A percentile compares a stretch with the other conserved stretches of the same genome.
phyloP scores from a whole-genome alignment of 2,888 invertebrate species.

The Toxonevra muliebris region DNA sequence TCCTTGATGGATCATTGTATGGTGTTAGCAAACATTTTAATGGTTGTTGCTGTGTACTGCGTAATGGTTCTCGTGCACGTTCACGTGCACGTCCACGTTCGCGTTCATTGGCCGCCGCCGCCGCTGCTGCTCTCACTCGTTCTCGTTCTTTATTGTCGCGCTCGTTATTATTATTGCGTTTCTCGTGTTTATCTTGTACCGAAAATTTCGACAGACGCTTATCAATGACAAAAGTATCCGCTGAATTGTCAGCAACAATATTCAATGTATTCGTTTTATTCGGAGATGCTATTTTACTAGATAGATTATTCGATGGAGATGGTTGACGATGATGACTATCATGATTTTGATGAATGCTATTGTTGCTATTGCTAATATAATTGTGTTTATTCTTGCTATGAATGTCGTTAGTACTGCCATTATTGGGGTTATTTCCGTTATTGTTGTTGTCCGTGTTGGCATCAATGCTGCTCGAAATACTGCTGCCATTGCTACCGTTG shows the following conservation, averaged over 20 bases:
- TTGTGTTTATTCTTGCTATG: too few species aligned
- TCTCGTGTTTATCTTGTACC: not conserved
- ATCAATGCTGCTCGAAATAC: not conserved
- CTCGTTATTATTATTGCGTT: not conserved
- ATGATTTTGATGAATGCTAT: not conserved
- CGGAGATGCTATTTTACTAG: slow-evolving; percentile 8
- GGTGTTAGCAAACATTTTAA: slow-evolving; percentile 2
- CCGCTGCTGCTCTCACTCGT: not conserved
- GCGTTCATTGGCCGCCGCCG: not conserved
- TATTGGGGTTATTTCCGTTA: slow-evolving; percentile 17
- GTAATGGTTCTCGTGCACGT: slow-evolving; percentile 7
- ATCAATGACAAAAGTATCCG: slow-evolving; percentile 43
- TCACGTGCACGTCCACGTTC: slow-evolving; percentile 13
- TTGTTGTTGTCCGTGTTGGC: slow-evolving; percentile 5
- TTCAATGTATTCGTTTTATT: not conserved
- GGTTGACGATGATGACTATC: not conserved
- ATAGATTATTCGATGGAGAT: not conserved
- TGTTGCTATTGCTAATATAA: not conserved
- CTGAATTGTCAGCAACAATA: slow-evolving; percentile 15
- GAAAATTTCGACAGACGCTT: slow-evolving; percentile 50
- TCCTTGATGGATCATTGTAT: slow-evolving; percentile 2
- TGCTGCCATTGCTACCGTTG: not conserved
- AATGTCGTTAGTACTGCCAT: not conserved
- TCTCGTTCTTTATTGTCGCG: not conserved
- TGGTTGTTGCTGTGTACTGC: not conserved